Evolutionary conservation across 2,113 vertebrate genomes (phyloP).

Genomic region (Arizona elegans): DNA sequence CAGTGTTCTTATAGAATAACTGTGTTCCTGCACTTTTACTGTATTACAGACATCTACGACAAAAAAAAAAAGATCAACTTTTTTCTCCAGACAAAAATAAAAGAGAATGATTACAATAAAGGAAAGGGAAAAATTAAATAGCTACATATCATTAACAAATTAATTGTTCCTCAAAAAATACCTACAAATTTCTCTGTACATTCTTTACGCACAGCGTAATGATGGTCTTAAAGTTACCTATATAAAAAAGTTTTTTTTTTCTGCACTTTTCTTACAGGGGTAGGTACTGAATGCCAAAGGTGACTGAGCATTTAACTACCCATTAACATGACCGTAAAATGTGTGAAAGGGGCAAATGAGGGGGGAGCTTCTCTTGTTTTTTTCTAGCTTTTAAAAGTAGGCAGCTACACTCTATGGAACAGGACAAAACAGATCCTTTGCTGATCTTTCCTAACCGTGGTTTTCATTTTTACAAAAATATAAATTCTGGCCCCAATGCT

Average conservation of each 20-base stretch:
- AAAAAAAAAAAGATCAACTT: slow-evolving; percentile 98
- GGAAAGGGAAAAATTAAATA: slow-evolving; percentile 99
- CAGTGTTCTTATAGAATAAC: slow-evolving; percentile 88
- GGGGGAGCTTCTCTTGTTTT: slow-evolving; percentile 29
- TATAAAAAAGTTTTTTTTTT: slow-evolving; percentile 84
- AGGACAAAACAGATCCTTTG: slow-evolving; percentile 41
- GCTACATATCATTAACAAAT: slow-evolving; percentile 99
- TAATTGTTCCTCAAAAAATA: slow-evolving; percentile 99
- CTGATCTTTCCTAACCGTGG: slow-evolving; percentile 34
- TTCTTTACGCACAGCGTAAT: slow-evolving; percentile 99
- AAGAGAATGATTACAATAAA: slow-evolving; percentile 91
- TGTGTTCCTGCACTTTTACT: slow-evolving; percentile 95
- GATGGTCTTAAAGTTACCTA: slow-evolving; percentile 99
- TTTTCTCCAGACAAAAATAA: slow-evolving; percentile 79
- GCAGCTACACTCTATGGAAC: slow-evolving; percentile 57
- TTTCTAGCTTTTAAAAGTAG: slow-evolving; percentile 45
- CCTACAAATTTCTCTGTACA: slow-evolving; percentile 99
- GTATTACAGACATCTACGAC: slow-evolving; percentile 76
- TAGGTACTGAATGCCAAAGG: slow-evolving; percentile 85
- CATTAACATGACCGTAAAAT: slow-evolving; percentile 82
- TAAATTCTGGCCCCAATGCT: slow-evolving; percentile 52
- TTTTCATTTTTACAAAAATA: slow-evolving; percentile 42
- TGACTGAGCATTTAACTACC: slow-evolving; percentile 75
- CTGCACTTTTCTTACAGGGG: slow-evolving; percentile 88
- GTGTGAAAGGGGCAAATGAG: slow-evolving; percentile 53